Conservation (phyloP, 2,888 invertebrate species). For the Acholoe squamosa region DNA sequence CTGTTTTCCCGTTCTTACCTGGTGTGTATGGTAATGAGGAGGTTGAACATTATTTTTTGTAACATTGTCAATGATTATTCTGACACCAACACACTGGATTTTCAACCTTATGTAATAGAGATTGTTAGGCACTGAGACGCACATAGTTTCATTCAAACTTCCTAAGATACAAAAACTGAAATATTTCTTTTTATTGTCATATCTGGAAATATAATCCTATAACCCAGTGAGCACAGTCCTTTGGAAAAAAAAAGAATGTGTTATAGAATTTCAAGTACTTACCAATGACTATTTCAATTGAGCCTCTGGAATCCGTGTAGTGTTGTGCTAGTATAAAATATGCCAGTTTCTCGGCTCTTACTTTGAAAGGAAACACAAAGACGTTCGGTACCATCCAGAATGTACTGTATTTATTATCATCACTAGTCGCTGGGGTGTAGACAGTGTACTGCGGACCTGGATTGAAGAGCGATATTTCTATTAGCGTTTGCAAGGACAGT, state of each 20-base stretch:
- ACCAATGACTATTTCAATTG: background rate
- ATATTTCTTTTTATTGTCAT: too few relatives aligned
- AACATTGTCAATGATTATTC: too few relatives aligned
- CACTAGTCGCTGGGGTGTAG: background rate
- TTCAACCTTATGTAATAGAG: too few relatives aligned
- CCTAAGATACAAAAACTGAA: too few relatives aligned
- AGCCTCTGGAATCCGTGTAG: background rate
- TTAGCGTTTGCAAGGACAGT: too few relatives aligned
- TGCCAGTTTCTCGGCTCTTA: background rate
- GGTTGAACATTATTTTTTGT: too few relatives aligned
- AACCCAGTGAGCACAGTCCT: background rate
- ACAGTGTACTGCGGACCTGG: constrained; percentile 29
- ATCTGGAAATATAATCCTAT: too few relatives aligned
- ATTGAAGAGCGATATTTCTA: background rate
- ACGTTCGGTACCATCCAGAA: constrained; percentile 8
- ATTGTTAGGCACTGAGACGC: too few relatives aligned
- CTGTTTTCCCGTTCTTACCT: background rate
- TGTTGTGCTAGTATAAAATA: background rate
- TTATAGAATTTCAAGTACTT: background rate
- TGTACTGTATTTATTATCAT: background rate
- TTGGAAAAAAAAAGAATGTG: background rate
- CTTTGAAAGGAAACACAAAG: constrained; percentile 21
- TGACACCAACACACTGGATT: too few relatives aligned
- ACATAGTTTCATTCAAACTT: too few relatives aligned
- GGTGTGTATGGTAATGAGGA: too few relatives aligned